phyloP scores from a whole-genome alignment of 2,888 invertebrate genomes.

The Aleiodes testaceus region DNA sequence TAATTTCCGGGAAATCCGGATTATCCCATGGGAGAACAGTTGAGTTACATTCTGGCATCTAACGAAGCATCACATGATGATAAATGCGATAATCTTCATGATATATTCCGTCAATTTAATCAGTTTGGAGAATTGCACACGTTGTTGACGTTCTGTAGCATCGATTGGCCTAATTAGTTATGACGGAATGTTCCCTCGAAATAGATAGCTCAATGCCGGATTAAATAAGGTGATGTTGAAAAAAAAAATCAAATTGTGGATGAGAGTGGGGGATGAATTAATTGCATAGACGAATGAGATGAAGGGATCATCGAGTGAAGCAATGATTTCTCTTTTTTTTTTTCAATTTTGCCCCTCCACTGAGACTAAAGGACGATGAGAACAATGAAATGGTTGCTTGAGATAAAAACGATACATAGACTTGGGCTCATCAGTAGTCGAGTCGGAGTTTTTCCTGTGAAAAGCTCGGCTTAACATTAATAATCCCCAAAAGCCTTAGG shows the following conservation, averaged over 20 bases:
- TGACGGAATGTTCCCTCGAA: conserved; percentile 10
- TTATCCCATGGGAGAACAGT: not conserved
- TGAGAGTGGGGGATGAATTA: not conserved
- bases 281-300: not conserved
- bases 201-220: conserved; percentile 26
- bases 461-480: not conserved
- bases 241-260: not conserved
- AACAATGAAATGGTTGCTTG: conserved; percentile 34
- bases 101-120: not conserved
- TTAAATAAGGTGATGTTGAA: not conserved
- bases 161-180: conserved; percentile 21
- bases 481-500: not conserved
- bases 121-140: not conserved
- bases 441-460: conserved; percentile 29
- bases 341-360: conserved; percentile 39
- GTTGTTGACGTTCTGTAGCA: not conserved
- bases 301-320: conserved; percentile 10
- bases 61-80: not conserved
- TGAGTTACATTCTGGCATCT: not conserved
- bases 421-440: conserved; percentile 25
- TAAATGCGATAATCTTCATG: not conserved
- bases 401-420: conserved; percentile 42
- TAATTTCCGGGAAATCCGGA: not conserved
- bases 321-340: conserved; percentile 9
- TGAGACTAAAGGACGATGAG: not conserved